Evolutionary conservation across 1,140 invertebrate species (phyloP).

Genomic region (Pissodes strobi): DNA sequence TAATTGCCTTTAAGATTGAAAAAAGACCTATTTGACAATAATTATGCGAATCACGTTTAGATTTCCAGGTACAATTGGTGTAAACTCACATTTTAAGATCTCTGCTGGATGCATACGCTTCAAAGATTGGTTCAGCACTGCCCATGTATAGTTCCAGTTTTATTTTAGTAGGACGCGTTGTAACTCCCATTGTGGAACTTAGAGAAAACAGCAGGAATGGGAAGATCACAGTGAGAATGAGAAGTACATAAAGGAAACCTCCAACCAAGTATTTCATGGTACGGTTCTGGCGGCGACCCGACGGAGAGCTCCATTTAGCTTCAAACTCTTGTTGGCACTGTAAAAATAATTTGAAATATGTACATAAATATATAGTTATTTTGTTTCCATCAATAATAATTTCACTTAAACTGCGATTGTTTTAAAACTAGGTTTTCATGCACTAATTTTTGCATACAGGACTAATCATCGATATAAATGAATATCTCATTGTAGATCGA

Average conservation of each 20-base stretch:
- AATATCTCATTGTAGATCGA: too few species aligned
- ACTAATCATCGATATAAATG: too few species aligned
- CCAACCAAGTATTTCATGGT: constrained; percentile 8
- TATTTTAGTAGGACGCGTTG: constrained; percentile 11
- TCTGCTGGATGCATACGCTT: constrained; percentile 12
- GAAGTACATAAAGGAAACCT: neutral
- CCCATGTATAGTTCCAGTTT: constrained; percentile 12
- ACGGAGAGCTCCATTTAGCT: neutral
- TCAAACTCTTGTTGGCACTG: constrained; percentile 17
- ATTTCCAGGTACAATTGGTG: too few species aligned
- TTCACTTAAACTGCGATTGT: too few species aligned
- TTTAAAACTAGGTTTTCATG: too few species aligned
- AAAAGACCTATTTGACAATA: too few species aligned
- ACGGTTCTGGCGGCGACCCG: neutral
- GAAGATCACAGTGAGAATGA: constrained; percentile 20
- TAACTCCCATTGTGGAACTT: neutral
- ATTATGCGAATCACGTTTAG: too few species aligned
- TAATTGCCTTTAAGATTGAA: too few species aligned
- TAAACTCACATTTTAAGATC: constrained; percentile 5
- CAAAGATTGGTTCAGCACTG: constrained; percentile 12
- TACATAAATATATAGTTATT: too few species aligned
- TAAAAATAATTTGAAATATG: too few species aligned
- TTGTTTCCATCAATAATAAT: too few species aligned
- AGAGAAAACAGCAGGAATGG: constrained; percentile 20
- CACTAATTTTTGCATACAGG: too few species aligned